Evolutionary conservation across 92 coral and sea anemone species (phyloP), one percentile per base, ranked within the genome.

Genomic region (Diadumene lineata): DNA sequence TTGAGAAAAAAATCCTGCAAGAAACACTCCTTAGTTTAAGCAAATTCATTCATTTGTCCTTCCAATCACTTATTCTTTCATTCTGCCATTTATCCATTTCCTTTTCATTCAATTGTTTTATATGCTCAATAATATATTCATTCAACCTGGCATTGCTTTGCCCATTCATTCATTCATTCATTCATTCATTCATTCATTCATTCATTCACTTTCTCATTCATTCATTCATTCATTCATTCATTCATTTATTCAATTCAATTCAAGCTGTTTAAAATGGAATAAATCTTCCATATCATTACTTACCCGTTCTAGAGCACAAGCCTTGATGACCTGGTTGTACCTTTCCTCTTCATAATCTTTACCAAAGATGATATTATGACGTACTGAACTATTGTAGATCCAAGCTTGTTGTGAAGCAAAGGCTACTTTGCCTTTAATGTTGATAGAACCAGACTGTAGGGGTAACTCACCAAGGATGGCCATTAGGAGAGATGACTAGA

Each of bases 321-420:
- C 91, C 55, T 79, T 79, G 70, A 87, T 86, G 25, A 86, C 96
- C 43, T 82, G 89, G 46, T 77, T 84, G 46, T 86, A 90, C 13
- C 77, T 72, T 46, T 71, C 64, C 60, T 82, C 80, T 22, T 90
- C 83, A 58, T 86, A 75, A 56, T 82, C 91, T 19, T 81, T 84
- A 34, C 96, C 91, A 80, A 90, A 90, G 21, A 90, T 63, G 50
- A 90, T 90, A 77, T 90, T 90, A 64, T 90, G 96, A 38, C 90
- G 91, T 60, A 90, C 69, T 44, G 96, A 69, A 22, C 96, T 90
- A 82, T 90, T 90, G 80, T 82, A 90, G 61, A 90, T 70, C 96
- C 96, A 90, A 61, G 96, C 96, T 81, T 86, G 96, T 33, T 90
- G 96, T 4, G 91, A 86, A 19, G 89, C 89, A 62, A 86, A 90